Evolutionary conservation across 2,888 invertebrate species (phyloP).

Genomic region (Lagria hirta): DNA sequence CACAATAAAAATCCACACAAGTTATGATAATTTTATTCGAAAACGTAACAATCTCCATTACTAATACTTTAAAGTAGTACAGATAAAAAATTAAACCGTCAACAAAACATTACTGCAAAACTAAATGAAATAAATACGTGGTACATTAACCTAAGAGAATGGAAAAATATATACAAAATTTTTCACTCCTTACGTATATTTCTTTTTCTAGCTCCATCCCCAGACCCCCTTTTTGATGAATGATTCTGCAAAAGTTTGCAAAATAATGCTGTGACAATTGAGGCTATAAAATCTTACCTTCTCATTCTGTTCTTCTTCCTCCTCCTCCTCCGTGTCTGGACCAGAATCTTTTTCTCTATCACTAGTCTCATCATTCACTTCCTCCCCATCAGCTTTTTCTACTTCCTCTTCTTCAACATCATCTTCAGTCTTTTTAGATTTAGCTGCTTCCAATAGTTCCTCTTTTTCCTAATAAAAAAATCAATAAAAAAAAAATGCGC

Average conservation of each 20-base stretch:
- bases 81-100: slow-evolving; percentile 17
- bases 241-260: slow-evolving; percentile 10
- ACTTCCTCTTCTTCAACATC: slow-evolving; percentile 55
- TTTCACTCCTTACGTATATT: slow-evolving; percentile 50
- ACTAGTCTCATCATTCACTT: slow-evolving; percentile 42
- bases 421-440: slow-evolving; percentile 73
- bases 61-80: slow-evolving; percentile 15
- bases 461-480: slow-evolving; percentile 51
- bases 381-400: slow-evolving; percentile 47
- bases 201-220: slow-evolving; percentile 47
- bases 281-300: slow-evolving; percentile 11
- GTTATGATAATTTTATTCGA: slow-evolving; percentile 21
- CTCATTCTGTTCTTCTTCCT: slow-evolving; percentile 37
- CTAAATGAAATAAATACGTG: slow-evolving; percentile 28
- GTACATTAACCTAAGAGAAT: slow-evolving; percentile 27
- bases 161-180: slow-evolving; percentile 13
- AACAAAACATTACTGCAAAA: slow-evolving; percentile 22
- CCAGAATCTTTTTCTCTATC: slow-evolving; percentile 46
- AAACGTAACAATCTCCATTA: slow-evolving; percentile 24
- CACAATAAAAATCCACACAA: no score
- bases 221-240: slow-evolving; percentile 29
- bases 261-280: slow-evolving; percentile 7
- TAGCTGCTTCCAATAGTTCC: slow-evolving; percentile 54
- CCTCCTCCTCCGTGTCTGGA: slow-evolving; percentile 43
- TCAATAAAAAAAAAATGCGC: slow-evolving; percentile 1